Evolutionary conservation across 2,888 invertebrate genomes (phyloP).

Genomic region (Volucella inanis): DNA sequence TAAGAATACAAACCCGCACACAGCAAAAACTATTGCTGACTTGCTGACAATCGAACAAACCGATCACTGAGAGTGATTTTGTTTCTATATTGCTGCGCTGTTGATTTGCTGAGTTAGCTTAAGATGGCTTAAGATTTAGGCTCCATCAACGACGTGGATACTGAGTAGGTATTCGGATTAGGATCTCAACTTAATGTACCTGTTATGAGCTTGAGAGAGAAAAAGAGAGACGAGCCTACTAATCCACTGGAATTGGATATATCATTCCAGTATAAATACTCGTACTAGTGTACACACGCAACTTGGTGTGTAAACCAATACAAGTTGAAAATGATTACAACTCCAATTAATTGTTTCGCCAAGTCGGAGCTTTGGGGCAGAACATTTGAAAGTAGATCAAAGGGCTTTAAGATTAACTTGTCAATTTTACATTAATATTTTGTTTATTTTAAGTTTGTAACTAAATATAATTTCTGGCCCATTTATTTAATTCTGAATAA

Average conservation of each 20-base stretch:
- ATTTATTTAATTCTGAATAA: too few relatives aligned
- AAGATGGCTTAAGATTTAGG: neutral
- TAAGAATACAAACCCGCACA: neutral
- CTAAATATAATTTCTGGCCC: neutral
- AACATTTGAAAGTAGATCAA: neutral
- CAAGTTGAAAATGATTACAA: conserved; percentile 9
- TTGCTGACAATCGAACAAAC: neutral
- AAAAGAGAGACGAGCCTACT: conserved; percentile 1
- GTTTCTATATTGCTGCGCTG: neutral
- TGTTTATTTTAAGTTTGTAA: neutral
- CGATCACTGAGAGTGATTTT: conserved; percentile 17
- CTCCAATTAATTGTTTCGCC: conserved; percentile 21
- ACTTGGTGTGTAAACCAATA: neutral
- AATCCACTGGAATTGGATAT: conserved; percentile 10
- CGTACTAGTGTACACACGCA: neutral
- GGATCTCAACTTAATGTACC: neutral
- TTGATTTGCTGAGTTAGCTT: conserved; percentile 3
- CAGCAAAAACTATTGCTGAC: neutral
- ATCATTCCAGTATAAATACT: neutral
- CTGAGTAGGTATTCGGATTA: conserved; percentile 1
- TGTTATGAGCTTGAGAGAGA: conserved; percentile 37
- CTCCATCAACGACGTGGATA: neutral
- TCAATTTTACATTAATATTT: neutral
- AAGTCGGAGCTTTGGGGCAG: conserved; percentile 14
- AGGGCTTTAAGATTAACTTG: conserved; percentile 10